phyloP scores from a whole-genome alignment of 2,113 vertebrate species.

The Phainopepla nitens region DNA sequence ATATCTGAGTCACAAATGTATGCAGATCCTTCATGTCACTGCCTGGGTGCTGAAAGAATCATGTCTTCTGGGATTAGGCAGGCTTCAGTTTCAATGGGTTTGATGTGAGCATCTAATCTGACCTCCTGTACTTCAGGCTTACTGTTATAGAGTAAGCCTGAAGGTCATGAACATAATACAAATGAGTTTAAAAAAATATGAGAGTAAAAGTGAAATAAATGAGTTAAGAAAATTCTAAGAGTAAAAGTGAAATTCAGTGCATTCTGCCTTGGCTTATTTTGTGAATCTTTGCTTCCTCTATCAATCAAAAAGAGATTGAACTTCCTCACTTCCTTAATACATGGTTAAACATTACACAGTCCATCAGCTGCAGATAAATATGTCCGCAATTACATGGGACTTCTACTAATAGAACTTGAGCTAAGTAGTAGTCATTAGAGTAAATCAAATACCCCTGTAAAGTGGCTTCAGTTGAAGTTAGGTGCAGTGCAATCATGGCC shows the following conservation, averaged over 20 bases:
- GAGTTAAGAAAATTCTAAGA: neutral
- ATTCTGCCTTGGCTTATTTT: neutral
- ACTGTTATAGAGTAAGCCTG: neutral
- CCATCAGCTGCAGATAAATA: neutral
- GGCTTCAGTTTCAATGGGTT: neutral
- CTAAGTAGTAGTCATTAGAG: neutral
- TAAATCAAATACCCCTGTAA: neutral
- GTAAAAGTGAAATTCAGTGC: neutral
- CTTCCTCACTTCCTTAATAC: neutral
- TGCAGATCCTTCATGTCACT: neutral
- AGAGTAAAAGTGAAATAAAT: neutral
- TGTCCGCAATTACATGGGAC: neutral
- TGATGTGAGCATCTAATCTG: neutral
- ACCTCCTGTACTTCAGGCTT: neutral
- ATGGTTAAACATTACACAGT: neutral
- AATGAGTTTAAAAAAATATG: neutral
- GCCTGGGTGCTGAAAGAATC: fast-evolving
- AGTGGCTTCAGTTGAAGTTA: neutral
- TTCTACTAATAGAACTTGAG: neutral
- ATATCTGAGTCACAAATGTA: neutral
- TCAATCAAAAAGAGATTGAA: constrained; percentile 18
- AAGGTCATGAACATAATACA: neutral
- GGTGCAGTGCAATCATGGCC: neutral
- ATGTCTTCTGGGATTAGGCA: neutral
- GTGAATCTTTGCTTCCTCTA: neutral